phyloP scores from a whole-genome alignment of 1,140 invertebrate genomes.

The Steinernema feltiae region DNA sequence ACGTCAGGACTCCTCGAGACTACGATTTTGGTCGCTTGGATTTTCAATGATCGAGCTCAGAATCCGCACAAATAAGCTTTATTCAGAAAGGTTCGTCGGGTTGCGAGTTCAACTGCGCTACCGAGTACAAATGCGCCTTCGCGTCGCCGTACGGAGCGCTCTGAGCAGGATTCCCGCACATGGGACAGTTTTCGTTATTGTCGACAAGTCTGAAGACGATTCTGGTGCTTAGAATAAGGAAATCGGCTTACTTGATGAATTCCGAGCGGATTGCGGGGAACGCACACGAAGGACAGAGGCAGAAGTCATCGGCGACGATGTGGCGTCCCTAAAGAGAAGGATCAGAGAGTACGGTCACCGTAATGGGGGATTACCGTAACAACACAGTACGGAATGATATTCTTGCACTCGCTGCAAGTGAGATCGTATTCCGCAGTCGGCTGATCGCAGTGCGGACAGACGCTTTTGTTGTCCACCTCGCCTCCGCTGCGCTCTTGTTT shows the following conservation, averaged over 20 bases:
- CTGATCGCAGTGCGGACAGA: conserved; percentile 79
- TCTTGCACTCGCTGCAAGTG: conserved; percentile 78
- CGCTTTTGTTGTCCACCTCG: conserved; percentile 62
- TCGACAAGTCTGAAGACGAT: conserved; percentile 20
- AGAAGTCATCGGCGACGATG: conserved; percentile 77
- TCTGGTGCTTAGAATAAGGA: background rate
- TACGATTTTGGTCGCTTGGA: background rate
- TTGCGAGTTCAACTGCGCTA: conserved; percentile 3
- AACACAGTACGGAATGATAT: conserved; percentile 84
- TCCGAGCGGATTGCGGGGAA: conserved; percentile 68
- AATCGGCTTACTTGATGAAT: conserved; percentile 41
- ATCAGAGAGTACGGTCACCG: conserved; percentile 21
- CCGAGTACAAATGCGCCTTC: background rate
- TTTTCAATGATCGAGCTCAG: background rate
- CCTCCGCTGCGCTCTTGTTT: conserved; percentile 63
- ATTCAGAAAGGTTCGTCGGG: background rate
- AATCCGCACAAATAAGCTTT: background rate
- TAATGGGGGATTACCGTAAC: conserved; percentile 69
- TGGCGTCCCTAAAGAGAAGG: conserved; percentile 78
- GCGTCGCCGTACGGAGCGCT: background rate
- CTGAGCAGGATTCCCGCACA: conserved; percentile 24
- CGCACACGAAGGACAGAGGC: conserved; percentile 82
- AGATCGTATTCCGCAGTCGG: conserved; percentile 71
- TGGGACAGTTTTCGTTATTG: conserved; percentile 28
- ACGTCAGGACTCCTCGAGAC: background rate